Evolutionary conservation across 64 coral and sea anemone genomes (phyloP).

Genomic region (Hydrozoanthus tunicans): DNA sequence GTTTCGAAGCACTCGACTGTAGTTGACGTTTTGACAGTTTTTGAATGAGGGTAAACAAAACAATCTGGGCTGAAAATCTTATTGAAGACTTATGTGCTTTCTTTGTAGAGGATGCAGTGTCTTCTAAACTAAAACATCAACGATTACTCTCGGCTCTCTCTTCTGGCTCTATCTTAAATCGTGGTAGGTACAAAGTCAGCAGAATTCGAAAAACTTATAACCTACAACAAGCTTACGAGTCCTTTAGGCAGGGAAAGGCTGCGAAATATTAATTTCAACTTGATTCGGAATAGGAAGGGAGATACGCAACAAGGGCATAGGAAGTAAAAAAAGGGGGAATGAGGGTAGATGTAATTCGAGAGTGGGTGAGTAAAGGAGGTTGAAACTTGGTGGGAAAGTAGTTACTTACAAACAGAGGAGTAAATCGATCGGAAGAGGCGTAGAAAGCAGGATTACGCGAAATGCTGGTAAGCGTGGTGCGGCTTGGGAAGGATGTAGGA

Average conservation of each 20-base stretch:
- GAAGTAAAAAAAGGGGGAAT: no score
- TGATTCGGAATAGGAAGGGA: no score
- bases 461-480: no score
- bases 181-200: conserved; percentile 9
- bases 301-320: no score
- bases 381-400: no score
- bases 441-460: no score
- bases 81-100: not conserved
- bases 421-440: no score
- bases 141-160: conserved; percentile 38
- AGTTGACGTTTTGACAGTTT: no score
- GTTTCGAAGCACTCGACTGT: not conserved
- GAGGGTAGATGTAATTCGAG: no score
- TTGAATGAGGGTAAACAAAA: not conserved
- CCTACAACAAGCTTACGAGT: not conserved
- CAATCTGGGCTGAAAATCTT: not conserved
- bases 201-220: not conserved
- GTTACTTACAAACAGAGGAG: no score
- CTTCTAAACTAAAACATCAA: conserved; percentile 35
- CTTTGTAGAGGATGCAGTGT: conserved; percentile 9
- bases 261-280: not conserved
- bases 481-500: not conserved
- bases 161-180: conserved; percentile 40
- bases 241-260: not conserved
- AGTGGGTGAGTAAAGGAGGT: no score